phyloP scores from a whole-genome alignment of 2,797 vertebrate genomes.

The Octomys mimax region DNA sequence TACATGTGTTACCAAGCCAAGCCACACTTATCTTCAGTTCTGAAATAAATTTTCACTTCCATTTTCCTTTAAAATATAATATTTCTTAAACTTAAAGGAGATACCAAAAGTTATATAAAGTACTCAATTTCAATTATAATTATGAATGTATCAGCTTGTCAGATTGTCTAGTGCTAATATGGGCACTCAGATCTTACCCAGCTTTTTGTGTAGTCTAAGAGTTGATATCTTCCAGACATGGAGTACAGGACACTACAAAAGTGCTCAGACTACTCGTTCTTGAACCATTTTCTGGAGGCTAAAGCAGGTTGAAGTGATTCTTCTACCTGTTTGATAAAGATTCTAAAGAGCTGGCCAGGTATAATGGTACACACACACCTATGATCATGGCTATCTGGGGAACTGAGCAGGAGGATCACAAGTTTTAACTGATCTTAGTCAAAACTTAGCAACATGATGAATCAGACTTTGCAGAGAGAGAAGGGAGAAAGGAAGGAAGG shows the following conservation, averaged over 20 bases:
- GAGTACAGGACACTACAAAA: background rate
- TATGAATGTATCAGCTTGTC: conserved; percentile 32
- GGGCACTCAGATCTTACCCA: background rate
- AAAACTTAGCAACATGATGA: background rate
- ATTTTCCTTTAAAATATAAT: background rate
- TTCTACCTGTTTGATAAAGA: background rate
- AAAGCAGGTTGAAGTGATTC: background rate
- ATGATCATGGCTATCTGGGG: background rate
- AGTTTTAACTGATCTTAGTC: background rate
- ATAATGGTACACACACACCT: too few relatives aligned
- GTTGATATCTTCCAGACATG: background rate
- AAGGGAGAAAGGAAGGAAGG: too few relatives aligned
- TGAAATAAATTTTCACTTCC: background rate
- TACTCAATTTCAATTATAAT: background rate
- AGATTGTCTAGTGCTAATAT: background rate
- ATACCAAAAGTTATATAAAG: background rate
- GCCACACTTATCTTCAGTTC: conserved; percentile 7
- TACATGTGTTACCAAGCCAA: background rate
- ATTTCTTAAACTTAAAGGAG: conserved; percentile 49
- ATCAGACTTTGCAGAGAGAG: background rate
- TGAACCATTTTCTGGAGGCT: background rate
- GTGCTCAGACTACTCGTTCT: background rate
- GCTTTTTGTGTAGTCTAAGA: background rate
- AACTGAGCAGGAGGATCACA: background rate
- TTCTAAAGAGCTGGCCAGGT: background rate